These are phyloP conservation scores for Cinclus cinclus DNA, from an alignment of 2,113 vertebrate genomes.

Conservation along the genomic window DNA sequence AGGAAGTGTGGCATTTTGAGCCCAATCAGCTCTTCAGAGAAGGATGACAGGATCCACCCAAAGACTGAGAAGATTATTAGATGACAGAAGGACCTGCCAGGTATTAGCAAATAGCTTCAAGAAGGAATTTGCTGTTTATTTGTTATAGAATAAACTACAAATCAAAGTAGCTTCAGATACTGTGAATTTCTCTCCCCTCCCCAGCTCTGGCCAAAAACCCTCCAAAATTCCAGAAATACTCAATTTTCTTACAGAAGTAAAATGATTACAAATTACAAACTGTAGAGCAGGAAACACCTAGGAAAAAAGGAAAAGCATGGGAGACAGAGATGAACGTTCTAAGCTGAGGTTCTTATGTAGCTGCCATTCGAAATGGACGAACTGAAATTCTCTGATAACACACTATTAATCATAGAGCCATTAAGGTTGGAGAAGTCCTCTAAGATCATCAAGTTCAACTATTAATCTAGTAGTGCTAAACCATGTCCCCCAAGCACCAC, in stretches of 20 bases:
- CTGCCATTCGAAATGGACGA: not conserved
- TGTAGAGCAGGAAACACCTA: not conserved
- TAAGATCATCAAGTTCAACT: not conserved
- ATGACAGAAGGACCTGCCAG: not conserved
- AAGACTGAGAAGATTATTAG: not conserved
- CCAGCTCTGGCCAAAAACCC: not conserved
- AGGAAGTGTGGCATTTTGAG: not conserved
- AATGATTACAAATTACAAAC: not conserved
- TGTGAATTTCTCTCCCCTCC: not conserved
- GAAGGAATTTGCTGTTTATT: not conserved
- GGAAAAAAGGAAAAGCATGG: not conserved
- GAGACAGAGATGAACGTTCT: not conserved
- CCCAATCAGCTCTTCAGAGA: not conserved
- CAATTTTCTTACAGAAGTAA: not conserved
- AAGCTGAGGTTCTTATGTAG: not conserved
- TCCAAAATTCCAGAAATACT: not conserved
- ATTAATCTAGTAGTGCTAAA: not conserved
- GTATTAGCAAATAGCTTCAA: not conserved
- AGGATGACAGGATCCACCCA: not conserved
- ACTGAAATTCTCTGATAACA: not conserved
- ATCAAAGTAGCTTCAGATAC: not conserved
- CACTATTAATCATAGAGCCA: not conserved
- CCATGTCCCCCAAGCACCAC: not conserved
- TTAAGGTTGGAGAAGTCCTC: not conserved
- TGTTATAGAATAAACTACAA: not conserved